These are phyloP conservation scores for Elmis aenea DNA, from an alignment of 2,888 invertebrate genomes.

Conservation along the genomic window DNA sequence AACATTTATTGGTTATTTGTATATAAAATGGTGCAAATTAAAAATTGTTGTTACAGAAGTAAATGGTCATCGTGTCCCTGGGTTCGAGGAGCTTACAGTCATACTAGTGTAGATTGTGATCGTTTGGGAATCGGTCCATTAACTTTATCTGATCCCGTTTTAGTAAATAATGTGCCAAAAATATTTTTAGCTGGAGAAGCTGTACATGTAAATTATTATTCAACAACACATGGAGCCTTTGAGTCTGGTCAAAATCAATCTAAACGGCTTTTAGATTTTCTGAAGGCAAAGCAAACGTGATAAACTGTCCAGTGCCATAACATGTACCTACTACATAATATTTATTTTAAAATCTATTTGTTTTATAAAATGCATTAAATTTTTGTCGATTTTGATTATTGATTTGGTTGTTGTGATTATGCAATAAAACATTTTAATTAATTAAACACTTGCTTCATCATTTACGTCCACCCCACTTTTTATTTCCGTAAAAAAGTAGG, in stretches of 20 bases:
- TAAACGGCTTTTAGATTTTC: constrained; percentile 37
- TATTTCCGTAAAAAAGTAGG: too few relatives aligned
- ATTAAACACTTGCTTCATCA: too few relatives aligned
- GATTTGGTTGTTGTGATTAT: too few relatives aligned
- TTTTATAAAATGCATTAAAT: too few relatives aligned
- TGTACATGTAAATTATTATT: constrained; percentile 54
- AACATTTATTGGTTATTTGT: constrained; percentile 9
- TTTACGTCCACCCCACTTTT: too few relatives aligned
- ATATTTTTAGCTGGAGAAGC: constrained; percentile 64
- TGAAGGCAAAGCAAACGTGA: constrained; percentile 2
- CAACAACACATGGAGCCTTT: constrained; percentile 65
- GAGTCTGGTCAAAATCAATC: constrained; percentile 55
- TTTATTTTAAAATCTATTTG: too few relatives aligned
- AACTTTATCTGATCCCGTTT: constrained; percentile 46
- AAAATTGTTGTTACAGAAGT: constrained; percentile 31
- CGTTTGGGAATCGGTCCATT: constrained; percentile 39
- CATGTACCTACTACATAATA: too few relatives aligned
- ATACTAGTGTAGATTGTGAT: constrained; percentile 52
- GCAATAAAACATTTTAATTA: too few relatives aligned
- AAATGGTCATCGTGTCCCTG: constrained; percentile 55
- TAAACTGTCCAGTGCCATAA: constrained; percentile 1
- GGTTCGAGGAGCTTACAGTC: constrained; percentile 56
- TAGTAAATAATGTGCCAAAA: constrained; percentile 43
- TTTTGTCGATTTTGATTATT: too few relatives aligned
- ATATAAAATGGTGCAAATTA: constrained; percentile 2